phyloP scores from a whole-genome alignment of 2,797 vertebrate genomes.

The Eremophila alpestris region DNA sequence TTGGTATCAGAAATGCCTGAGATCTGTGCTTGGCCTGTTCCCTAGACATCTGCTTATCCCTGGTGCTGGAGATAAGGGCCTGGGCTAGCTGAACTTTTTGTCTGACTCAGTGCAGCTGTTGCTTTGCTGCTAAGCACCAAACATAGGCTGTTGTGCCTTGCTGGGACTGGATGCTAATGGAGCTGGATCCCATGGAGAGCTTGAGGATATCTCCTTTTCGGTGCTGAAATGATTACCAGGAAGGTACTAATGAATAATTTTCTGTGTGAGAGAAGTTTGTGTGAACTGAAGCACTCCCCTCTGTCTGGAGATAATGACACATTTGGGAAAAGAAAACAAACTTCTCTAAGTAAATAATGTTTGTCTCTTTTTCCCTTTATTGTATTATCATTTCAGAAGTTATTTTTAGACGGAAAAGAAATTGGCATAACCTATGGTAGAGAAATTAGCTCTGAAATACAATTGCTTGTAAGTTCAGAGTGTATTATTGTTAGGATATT shows the following conservation, averaged over 20 bases:
- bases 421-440: background rate
- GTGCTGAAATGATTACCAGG: background rate
- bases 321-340: conserved; percentile 24
- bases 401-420: conserved; percentile 3
- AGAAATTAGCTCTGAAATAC: background rate
- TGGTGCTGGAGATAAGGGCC: background rate
- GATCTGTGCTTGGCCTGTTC: background rate
- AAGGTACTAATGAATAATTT: conserved; percentile 34
- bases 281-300: background rate
- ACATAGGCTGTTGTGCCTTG: background rate
- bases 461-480: background rate
- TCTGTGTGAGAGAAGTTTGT: conserved; percentile 1
- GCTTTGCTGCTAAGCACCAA: background rate
- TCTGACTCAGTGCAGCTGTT: background rate
- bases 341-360: background rate
- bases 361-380: background rate
- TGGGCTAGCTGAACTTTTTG: background rate
- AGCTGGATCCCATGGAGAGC: background rate
- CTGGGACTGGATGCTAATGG: background rate
- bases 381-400: background rate
- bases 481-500: background rate
- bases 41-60: background rate
- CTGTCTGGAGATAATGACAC: conserved; percentile 5
- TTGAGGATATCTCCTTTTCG: background rate
- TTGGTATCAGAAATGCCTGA: background rate